Conservation (phyloP, 2,113 vertebrate genomes). For the Rhinogobius similis region DNA sequence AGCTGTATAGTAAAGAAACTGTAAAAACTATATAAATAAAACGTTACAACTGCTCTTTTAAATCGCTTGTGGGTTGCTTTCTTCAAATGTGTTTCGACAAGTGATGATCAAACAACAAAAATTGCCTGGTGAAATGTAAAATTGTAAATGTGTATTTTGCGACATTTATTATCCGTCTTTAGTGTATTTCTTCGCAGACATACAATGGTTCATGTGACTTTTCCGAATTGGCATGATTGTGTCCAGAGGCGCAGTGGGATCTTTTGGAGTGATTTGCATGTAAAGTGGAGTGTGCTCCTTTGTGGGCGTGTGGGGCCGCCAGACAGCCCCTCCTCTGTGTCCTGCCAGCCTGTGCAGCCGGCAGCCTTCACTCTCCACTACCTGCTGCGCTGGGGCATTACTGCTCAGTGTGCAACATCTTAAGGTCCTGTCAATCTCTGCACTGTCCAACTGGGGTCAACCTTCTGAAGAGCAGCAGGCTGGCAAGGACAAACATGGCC, state of each 20-base stretch:
- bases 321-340: constrained; percentile 68
- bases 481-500: constrained; percentile 70
- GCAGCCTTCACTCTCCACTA: constrained; percentile 63
- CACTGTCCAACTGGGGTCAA: constrained; percentile 59
- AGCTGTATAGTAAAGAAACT: not conserved
- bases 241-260: constrained; percentile 67
- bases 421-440: constrained; percentile 73
- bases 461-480: constrained; percentile 64
- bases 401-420: constrained; percentile 68
- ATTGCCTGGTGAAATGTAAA: constrained; percentile 11
- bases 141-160: not conserved
- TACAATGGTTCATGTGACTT: constrained; percentile 46
- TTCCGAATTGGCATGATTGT: constrained; percentile 45
- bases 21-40: not conserved
- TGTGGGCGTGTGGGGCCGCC: constrained; percentile 63
- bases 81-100: not conserved
- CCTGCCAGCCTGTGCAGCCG: constrained; percentile 63
- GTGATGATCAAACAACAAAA: not conserved
- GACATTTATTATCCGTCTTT: not conserved
- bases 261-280: constrained; percentile 77
- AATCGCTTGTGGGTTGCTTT: not conserved
- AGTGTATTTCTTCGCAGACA: constrained; percentile 20
- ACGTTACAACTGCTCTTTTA: not conserved
- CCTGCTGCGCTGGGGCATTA: constrained; percentile 69
- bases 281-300: constrained; percentile 67